Conservation (phyloP, 2,113 vertebrate genomes). For the Puma concolor region DNA sequence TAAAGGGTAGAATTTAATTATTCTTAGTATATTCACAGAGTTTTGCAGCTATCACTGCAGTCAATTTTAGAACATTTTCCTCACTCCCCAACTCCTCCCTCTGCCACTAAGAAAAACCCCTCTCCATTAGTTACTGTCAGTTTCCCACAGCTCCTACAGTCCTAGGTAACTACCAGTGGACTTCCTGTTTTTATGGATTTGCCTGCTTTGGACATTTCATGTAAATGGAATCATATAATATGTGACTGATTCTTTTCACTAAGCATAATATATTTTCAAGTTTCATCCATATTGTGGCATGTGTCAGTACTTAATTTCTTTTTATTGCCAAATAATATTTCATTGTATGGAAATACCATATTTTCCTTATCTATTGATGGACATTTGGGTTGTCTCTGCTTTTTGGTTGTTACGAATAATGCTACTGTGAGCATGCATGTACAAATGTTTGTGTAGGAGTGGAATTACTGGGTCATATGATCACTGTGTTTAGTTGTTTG, state of each 20-base stretch:
- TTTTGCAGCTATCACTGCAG: background rate
- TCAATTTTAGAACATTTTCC: background rate
- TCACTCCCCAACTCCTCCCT: background rate
- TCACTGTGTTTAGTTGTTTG: background rate
- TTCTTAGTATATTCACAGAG: background rate
- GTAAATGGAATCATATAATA: background rate
- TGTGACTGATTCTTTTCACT: background rate
- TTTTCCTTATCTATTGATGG: background rate
- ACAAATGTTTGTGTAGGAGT: background rate
- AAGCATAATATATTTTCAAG: background rate
- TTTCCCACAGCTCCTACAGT: background rate
- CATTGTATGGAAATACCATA: background rate
- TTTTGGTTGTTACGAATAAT: background rate
- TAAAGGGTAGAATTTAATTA: background rate
- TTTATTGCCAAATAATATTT: background rate
- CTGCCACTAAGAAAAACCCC: too few relatives aligned
- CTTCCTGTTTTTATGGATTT: background rate
- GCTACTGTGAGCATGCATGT: background rate
- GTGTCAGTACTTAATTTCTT: background rate
- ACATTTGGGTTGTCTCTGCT: background rate
- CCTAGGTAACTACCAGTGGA: background rate
- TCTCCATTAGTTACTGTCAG: background rate
- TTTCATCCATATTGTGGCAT: background rate
- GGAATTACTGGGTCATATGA: background rate
- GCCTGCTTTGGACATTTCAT: background rate